Evolutionary conservation across 1,140 invertebrate genomes (phyloP).

Genomic region (Drosophila sp.): DNA sequence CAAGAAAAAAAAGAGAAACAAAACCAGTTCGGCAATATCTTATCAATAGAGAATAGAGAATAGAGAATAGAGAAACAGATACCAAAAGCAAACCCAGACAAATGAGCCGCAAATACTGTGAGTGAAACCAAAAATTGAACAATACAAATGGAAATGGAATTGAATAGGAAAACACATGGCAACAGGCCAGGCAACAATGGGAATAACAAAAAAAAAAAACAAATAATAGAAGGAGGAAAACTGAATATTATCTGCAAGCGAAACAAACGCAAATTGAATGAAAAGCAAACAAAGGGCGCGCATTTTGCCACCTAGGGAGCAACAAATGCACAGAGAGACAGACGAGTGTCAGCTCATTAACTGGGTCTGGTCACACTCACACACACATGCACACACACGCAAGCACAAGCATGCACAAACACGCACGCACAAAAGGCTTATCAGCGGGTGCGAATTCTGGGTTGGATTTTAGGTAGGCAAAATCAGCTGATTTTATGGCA

Average conservation of each 20-base stretch:
- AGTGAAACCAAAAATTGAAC: constrained; percentile 48
- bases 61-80: too few relatives aligned
- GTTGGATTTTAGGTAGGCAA: constrained; percentile 23
- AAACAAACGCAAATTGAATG: constrained; percentile 73
- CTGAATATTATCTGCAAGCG: constrained; percentile 53
- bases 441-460: constrained; percentile 39
- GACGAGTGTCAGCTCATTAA: constrained; percentile 10
- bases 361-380: constrained; percentile 18
- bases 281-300: constrained; percentile 54
- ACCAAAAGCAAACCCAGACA: constrained; percentile 40
- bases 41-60: constrained; percentile 60
- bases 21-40: constrained; percentile 40
- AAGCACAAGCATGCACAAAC: constrained; percentile 73
- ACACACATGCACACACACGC: too few relatives aligned
- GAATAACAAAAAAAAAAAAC: constrained; percentile 6
- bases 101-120: constrained; percentile 54
- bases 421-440: constrained; percentile 56
- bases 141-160: constrained; percentile 38
- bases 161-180: constrained; percentile 44
- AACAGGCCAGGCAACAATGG: constrained; percentile 28
- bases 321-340: constrained; percentile 13
- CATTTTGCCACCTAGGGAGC: constrained; percentile 60
- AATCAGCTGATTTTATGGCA: constrained; percentile 59
- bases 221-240: too few relatives aligned
- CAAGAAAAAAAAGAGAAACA: constrained; percentile 13